Evolutionary conservation across 2,888 invertebrate species (phyloP).

Genomic region (Nyleta sp.): DNA sequence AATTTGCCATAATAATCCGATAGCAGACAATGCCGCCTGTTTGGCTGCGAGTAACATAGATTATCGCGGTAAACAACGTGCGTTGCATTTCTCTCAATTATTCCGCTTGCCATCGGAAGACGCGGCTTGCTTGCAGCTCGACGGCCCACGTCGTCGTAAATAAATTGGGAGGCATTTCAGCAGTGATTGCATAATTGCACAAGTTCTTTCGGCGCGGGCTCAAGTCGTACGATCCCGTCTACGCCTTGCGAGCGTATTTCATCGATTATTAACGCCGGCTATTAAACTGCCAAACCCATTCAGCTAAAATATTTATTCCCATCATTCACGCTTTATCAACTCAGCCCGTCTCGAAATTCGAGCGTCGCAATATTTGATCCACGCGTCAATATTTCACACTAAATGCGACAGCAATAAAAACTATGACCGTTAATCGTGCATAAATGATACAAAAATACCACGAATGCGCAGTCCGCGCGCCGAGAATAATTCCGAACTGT

Average conservation of each 20-base stretch:
- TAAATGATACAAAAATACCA: background rate
- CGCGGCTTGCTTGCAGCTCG: background rate
- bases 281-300: constrained; percentile 14
- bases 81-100: background rate
- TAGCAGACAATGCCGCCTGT: background rate
- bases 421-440: background rate
- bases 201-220: background rate
- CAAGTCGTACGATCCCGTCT: constrained; percentile 5
- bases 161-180: too few species aligned
- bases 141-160: too few species aligned
- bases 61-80: constrained; percentile 3
- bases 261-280: constrained; percentile 18
- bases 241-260: background rate
- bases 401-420: constrained; percentile 12
- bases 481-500: too few species aligned
- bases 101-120: background rate
- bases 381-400: constrained; percentile 8
- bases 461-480: too few species aligned
- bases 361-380: constrained; percentile 13
- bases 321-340: constrained; percentile 15
- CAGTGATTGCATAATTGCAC: too few species aligned
- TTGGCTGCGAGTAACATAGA: background rate
- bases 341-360: constrained; percentile 1
- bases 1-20: constrained; percentile 5
- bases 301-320: constrained; percentile 8